Percentiles rank a stretch among this genome's conserved stretches.
Conservation (phyloP, 2,113 vertebrate genomes). For the Melanotaenia duboulayi region DNA sequence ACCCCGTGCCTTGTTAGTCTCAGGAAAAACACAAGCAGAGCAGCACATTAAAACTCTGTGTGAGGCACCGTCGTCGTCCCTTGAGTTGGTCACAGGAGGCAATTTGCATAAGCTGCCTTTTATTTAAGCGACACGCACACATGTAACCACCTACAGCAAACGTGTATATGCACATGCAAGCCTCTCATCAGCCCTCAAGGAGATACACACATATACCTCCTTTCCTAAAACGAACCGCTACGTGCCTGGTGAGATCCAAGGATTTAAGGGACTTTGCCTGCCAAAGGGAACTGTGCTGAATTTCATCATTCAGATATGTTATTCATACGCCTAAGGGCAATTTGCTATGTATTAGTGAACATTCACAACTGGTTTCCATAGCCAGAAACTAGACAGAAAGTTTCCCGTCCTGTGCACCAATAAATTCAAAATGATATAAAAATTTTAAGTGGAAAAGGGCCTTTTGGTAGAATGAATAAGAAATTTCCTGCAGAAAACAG, state of each 20-base stretch:
- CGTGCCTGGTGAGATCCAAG: constrained; percentile 62
- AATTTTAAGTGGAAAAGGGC: constrained; percentile 59
- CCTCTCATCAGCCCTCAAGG: constrained; percentile 52
- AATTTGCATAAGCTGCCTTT: constrained; percentile 72
- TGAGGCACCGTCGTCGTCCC: constrained; percentile 48
- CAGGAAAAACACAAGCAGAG: constrained; percentile 42
- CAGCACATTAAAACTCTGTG: constrained; percentile 44
- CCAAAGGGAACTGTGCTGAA: constrained; percentile 60
- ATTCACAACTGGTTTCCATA: constrained; percentile 44
- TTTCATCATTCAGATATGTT: constrained; percentile 76
- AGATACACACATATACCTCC: constrained; percentile 46
- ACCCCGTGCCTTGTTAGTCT: constrained; percentile 41
- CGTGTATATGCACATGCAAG: constrained; percentile 16
- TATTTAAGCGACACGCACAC: constrained; percentile 50
- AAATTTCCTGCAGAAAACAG: constrained; percentile 40
- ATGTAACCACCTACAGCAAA: constrained; percentile 59
- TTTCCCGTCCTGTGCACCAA: constrained; percentile 39
- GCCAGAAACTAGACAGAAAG: constrained; percentile 60
- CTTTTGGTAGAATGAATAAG: constrained; percentile 35
- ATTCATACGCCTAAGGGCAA: constrained; percentile 68
- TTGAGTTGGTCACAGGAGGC: constrained; percentile 60
- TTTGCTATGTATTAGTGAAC: constrained; percentile 57
- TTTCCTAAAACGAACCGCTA: constrained; percentile 58
- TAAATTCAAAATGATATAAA: constrained; percentile 35
- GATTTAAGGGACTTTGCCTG: constrained; percentile 70